Percentiles rank a stretch among this genome's conserved stretches.
These are phyloP conservation scores for Cryptus viduatorius DNA, from an alignment of 2,888 invertebrate genomes.

Conservation along the genomic window DNA sequence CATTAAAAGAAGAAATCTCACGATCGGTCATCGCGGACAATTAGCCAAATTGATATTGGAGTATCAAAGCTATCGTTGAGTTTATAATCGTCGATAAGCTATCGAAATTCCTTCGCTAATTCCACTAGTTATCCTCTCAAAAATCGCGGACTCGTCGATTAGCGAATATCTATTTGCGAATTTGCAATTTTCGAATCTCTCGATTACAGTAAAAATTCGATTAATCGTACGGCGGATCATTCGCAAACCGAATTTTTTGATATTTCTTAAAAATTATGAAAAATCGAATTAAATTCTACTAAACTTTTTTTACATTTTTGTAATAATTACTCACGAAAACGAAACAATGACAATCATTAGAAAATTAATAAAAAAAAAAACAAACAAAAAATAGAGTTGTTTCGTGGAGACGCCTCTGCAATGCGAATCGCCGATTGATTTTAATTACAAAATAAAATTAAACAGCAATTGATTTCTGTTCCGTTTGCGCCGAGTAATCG, in stretches of 20 bases:
- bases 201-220: no score
- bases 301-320: no score
- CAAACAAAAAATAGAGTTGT: not conserved
- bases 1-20: slow-evolving; percentile 76
- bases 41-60: slow-evolving; percentile 87
- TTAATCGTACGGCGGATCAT: no score
- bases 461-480: not conserved
- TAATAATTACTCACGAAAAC: no score
- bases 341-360: no score
- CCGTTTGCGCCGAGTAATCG: no score
- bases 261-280: no score
- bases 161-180: not conserved
- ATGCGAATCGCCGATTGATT: no score
- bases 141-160: not conserved
- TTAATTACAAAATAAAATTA: not conserved
- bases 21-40: slow-evolving; percentile 86
- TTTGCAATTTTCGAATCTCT: no score
- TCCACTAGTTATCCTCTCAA: not conserved
- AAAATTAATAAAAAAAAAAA: not conserved
- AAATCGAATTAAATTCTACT: no score
- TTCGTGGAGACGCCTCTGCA: no score
- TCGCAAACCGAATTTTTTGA: no score
- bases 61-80: slow-evolving; percentile 73
- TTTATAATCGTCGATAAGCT: slow-evolving; percentile 48
- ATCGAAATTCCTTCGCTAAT: not conserved